A percentile compares a stretch with the other conserved stretches of the same genome.
Evolutionary conservation across 1,140 invertebrate species (phyloP).

Genomic region (Drosophila truncata): DNA sequence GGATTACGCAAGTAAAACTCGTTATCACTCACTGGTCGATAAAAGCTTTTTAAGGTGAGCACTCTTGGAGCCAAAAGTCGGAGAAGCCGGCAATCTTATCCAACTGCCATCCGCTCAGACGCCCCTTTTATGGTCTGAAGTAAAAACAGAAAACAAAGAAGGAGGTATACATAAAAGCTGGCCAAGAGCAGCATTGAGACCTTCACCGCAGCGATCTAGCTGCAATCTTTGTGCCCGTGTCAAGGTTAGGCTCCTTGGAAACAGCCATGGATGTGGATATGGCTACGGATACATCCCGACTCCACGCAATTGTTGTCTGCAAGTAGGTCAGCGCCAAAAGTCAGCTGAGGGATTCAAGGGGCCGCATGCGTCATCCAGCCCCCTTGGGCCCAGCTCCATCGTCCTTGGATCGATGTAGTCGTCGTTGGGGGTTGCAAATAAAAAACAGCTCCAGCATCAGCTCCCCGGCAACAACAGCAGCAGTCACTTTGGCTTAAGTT

Average conservation of each 20-base stretch:
- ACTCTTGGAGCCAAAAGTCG: conserved; percentile 25
- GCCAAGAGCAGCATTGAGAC: conserved; percentile 33
- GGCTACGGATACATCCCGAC: conserved; percentile 12
- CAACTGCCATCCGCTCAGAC: conserved; percentile 43
- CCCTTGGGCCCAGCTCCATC: conserved; percentile 45
- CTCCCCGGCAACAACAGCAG: conserved; percentile 31
- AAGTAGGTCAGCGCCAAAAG: conserved; percentile 44
- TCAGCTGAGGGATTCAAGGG: conserved; percentile 21
- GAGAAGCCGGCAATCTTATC: conserved; percentile 64
- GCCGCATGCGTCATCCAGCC: conserved; percentile 43
- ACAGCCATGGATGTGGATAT: not conserved
- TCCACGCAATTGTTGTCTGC: conserved; percentile 44
- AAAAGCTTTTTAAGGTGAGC: conserved; percentile 56
- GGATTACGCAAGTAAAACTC: conserved; percentile 63
- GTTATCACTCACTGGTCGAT: conserved; percentile 70
- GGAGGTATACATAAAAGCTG: conserved; percentile 1
- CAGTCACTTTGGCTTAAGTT: conserved; percentile 43
- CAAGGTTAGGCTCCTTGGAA: conserved; percentile 34
- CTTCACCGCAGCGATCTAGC: conserved; percentile 30
- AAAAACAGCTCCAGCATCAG: conserved; percentile 38
- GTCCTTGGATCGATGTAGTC: conserved; percentile 63
- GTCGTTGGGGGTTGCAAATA: conserved; percentile 54
- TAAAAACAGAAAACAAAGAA: not conserved
- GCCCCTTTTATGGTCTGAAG: conserved; percentile 57
- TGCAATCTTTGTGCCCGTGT: conserved; percentile 36